Base-by-base conservation (phyloP, 2,113 vertebrate genomes). In the Lipophrys pholis region DNA sequence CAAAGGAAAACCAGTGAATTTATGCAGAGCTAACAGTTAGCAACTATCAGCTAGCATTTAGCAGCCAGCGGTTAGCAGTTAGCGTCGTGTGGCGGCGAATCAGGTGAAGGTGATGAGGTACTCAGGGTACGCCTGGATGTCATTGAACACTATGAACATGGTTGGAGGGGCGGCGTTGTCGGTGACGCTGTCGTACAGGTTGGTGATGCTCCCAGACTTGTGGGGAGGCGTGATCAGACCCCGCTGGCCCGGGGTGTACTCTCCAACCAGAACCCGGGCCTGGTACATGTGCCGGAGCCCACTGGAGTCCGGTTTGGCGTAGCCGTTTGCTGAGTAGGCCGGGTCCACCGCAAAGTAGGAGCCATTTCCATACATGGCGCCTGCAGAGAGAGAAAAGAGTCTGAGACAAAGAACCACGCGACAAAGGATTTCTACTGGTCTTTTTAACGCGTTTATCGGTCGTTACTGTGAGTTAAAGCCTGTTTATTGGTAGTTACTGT, bases 71-170 rank as follows among this genome's bases (percentile, higher is more conserved):
- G n/a, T n/a, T n/a, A n/a, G n/a, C n/a, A n/a, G n/a, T n/a, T n/a
- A n/a, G n/a, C n/a, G n/a, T n/a, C n/a, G n/a, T n/a, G n/a, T n/a
- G n/a, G n/a, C n/a, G n/a, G n/a, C n/a, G n/a, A n/a, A n/a, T 86
- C 1, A 90, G 3, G n/a, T 84, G 56, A 96, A 96, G 10, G 93
- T 95, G 83, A 96, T 95, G 0, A 97, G 87, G 49, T 95, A 94
- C 58, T 95, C 94, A 10, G 95, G 96, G 56, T 96, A 96, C 0
- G 95, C 95, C 69, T 95, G 93, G 16, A 90, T 82, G 51, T 96
- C 95, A 56, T 75, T 85, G 78, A 95, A 96, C 54, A 95, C 85
- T 0, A 97, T 69, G 52, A 96, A 96, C 81, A 96, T 90, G 11
- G 49, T 11, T 3, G 95, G 95, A 0, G 5, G 10, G 0, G 0